Base-by-base conservation (phyloP, 2,888 invertebrate genomes). In the Cheilosia grossa region DNA sequence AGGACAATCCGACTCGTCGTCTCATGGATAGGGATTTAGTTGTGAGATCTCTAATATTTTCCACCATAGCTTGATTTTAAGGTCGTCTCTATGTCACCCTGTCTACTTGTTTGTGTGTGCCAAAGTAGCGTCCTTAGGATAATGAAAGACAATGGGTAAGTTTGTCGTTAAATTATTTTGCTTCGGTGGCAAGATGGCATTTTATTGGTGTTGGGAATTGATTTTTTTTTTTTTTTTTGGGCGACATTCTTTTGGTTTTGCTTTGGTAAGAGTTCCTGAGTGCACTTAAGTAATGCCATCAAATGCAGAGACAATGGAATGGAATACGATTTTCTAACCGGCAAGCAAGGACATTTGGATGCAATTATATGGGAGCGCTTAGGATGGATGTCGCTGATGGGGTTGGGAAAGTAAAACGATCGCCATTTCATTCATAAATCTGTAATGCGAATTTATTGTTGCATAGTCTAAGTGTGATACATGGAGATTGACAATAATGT, bases 81-180 rank as follows among this genome's bases (percentile, higher is more conserved):
- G 66, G 24, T 19, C 10, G 49, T 37, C 61, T 27, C 27, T 17
- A 0, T 13, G 19, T 4, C n/a, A n/a, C n/a, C n/a, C 4, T 30
- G 19, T n/a, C n/a, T 47, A 2, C 30, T 15, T 7, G 33, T 49
- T 0, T 17, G 53, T 30, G 13, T 51, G 15, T 17, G 15, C 19
- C 27, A 40, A 63, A 40, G 53, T 21, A 19, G 6, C 10, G 30
- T 44, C 44, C 54, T 15, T 24, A n/a, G 27, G 64, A 49, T 66
- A 51, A 66, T 66, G 51, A 75, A 67, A 75, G 66, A 75, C 58
- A 75, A 67, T 67, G 58, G 75, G 6, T 33, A 21, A 51, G 75
- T 51, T 67, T 67, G 66, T 59, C 75, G 59, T 75, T 67, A 59
- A 67, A 75, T 75, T 75, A 66, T 49, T 58, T 66, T 49, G 49